Percentiles rank a stretch among this genome's conserved stretches.
These are phyloP conservation scores for Cataglyphis hispanica DNA, from an alignment of 1,140 invertebrate species.

Conservation along the genomic window DNA sequence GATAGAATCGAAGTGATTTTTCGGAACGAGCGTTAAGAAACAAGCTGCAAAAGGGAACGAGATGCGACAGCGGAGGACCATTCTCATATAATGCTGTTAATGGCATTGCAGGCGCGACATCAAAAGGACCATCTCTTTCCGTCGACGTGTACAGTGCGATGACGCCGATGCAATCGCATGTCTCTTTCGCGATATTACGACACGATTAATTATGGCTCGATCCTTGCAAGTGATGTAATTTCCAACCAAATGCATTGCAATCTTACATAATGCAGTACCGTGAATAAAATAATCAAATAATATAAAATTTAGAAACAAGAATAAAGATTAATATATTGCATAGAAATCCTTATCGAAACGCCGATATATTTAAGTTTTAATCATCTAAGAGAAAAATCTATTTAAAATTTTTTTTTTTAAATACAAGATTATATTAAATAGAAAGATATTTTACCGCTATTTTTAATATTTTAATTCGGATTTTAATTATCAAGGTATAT, in stretches of 20 bases:
- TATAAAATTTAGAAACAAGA: slow-evolving; percentile 24
- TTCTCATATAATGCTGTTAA: slow-evolving; percentile 71
- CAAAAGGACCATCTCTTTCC: slow-evolving; percentile 78
- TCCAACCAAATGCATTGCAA: slow-evolving; percentile 56
- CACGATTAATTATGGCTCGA: slow-evolving; percentile 74
- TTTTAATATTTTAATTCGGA: neutral
- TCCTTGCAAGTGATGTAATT: slow-evolving; percentile 55
- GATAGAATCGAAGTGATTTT: slow-evolving; percentile 18
- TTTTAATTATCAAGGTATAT: neutral
- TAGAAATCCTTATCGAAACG: too few relatives aligned
- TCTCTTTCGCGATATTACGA: slow-evolving; percentile 74
- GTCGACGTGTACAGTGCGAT: slow-evolving; percentile 73
- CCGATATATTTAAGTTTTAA: neutral
- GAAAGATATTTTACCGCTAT: neutral
- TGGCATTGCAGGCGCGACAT: slow-evolving; percentile 75
- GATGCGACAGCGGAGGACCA: neutral
- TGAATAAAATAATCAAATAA: slow-evolving; percentile 55
- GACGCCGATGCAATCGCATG: slow-evolving; percentile 71
- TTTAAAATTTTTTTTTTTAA: too few relatives aligned
- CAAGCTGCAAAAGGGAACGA: neutral
- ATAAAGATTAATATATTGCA: neutral
- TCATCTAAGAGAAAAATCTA: neutral
- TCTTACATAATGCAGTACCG: slow-evolving; percentile 58
- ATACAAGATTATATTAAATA: neutral
- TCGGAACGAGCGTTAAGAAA: slow-evolving; percentile 15